Conservation (phyloP, 2,797 vertebrate genomes). For the Helostoma temminkii region DNA sequence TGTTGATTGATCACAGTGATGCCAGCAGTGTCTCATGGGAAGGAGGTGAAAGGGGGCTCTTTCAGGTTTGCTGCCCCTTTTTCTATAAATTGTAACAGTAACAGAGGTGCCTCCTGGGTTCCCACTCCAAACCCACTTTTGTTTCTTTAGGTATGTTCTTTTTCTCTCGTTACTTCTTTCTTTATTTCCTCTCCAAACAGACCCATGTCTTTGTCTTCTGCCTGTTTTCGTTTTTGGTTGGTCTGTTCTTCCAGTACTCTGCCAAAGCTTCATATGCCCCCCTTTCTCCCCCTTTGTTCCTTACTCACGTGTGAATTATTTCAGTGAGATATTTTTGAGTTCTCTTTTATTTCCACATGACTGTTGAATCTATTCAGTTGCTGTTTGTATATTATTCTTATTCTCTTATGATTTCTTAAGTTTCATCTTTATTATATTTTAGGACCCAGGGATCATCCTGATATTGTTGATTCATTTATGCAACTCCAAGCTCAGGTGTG, state of each 20-base stretch:
- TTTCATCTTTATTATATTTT: constrained; percentile 99
- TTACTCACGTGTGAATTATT: constrained; percentile 95
- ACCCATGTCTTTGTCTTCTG: constrained; percentile 88
- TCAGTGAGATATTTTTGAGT: constrained; percentile 91
- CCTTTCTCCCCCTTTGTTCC: constrained; percentile 75
- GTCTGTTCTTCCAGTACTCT: constrained; percentile 94
- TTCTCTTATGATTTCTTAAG: constrained; percentile 99
- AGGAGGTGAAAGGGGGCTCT: constrained; percentile 46
- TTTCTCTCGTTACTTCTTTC: constrained; percentile 89
- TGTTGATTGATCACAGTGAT: constrained; percentile 25
- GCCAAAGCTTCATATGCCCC: constrained; percentile 96
- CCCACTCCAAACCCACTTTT: constrained; percentile 88
- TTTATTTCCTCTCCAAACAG: constrained; percentile 84
- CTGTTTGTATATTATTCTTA: constrained; percentile 99
- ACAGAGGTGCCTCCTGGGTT: constrained; percentile 89
- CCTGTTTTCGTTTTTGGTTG: constrained; percentile 95
- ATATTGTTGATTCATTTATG: constrained; percentile 99
- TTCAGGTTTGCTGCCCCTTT: constrained; percentile 59
- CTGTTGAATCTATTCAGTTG: constrained; percentile 99
- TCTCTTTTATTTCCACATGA: constrained; percentile 93
- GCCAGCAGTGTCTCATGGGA: constrained; percentile 45
- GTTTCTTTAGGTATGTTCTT: constrained; percentile 85
- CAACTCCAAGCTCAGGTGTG: constrained; percentile 99
- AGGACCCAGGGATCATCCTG: constrained; percentile 99
- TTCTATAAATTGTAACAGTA: constrained; percentile 80